Conservation (phyloP, 2,888 invertebrate genomes). For the Agrochola lychnidis region DNA sequence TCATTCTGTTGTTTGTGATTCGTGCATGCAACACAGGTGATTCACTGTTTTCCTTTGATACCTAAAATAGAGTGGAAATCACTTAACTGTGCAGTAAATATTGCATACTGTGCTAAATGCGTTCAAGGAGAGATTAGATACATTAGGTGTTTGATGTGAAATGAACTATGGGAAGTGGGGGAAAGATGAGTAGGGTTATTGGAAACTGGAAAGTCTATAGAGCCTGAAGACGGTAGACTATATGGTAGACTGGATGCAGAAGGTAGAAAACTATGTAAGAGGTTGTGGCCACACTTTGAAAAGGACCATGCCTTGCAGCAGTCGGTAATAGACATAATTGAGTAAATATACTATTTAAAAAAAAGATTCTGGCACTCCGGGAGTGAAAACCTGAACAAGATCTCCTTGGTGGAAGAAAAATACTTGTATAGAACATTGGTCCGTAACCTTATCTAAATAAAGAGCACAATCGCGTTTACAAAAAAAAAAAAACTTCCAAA, state of each 20-base stretch:
- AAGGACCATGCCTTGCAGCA: not conserved
- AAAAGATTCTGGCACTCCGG: no score
- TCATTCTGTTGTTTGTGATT: slow-evolving; percentile 14
- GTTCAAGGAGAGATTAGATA: slow-evolving; percentile 40
- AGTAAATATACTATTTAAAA: no score
- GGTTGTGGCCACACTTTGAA: no score
- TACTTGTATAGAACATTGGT: no score
- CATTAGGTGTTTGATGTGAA: slow-evolving; percentile 24
- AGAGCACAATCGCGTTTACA: no score
- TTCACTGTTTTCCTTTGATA: slow-evolving; percentile 56
- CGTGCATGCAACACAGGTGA: slow-evolving; percentile 39
- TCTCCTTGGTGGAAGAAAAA: no score
- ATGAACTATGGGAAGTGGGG: slow-evolving; percentile 7
- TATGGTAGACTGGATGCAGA: not conserved
- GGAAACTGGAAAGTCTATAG: no score
- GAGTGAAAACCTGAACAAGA: no score
- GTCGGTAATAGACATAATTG: not conserved
- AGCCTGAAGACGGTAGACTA: not conserved
- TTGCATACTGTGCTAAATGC: slow-evolving; percentile 47
- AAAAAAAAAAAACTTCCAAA: no score
- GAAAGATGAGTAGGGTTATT: not conserved
- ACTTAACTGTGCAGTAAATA: slow-evolving; percentile 37
- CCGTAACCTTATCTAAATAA: no score
- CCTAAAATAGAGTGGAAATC: slow-evolving; percentile 53
- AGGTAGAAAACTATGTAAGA: not conserved